Evolutionary conservation across 2,888 invertebrate species (phyloP).

Genomic region (Alloplasta piceator): DNA sequence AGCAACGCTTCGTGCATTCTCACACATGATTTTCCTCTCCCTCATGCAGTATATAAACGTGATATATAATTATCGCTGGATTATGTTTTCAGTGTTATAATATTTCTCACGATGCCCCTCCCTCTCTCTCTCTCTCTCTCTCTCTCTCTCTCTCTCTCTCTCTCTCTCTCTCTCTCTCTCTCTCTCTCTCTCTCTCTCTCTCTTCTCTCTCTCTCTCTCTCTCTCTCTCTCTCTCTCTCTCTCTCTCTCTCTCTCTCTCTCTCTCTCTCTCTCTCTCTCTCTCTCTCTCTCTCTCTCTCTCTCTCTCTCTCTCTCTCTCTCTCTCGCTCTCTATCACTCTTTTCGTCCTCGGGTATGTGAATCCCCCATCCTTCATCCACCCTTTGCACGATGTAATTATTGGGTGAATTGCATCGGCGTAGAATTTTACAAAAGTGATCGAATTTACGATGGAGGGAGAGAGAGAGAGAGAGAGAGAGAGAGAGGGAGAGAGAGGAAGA

Average conservation of each 20-base stretch:
- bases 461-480: background rate
- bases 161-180: slow-evolving; percentile 12
- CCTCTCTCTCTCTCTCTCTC: too few species aligned
- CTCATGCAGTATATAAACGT: slow-evolving; percentile 14
- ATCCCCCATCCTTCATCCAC: background rate
- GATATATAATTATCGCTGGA: slow-evolving; percentile 54
- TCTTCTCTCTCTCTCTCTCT: slow-evolving; percentile 24
- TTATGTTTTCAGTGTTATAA: slow-evolving; percentile 59
- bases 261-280: slow-evolving; percentile 16
- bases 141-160: slow-evolving; percentile 18
- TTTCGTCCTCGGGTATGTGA: background rate
- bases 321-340: background rate
- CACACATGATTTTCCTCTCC: background rate
- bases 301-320: slow-evolving; percentile 27
- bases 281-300: slow-evolving; percentile 16
- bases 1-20: slow-evolving; percentile 8
- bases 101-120: slow-evolving; percentile 30
- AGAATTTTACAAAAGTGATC: slow-evolving; percentile 55
- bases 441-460: slow-evolving; percentile 33
- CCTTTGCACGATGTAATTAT: slow-evolving; percentile 42
- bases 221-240: background rate
- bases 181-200: slow-evolving; percentile 18
- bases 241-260: slow-evolving; percentile 18
- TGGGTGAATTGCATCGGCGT: slow-evolving; percentile 42
- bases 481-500: background rate